Evolutionary conservation across 2,797 vertebrate species (phyloP), one percentile per base, ranked within the genome.

Genomic region (Acipenser oxyrinchus): DNA sequence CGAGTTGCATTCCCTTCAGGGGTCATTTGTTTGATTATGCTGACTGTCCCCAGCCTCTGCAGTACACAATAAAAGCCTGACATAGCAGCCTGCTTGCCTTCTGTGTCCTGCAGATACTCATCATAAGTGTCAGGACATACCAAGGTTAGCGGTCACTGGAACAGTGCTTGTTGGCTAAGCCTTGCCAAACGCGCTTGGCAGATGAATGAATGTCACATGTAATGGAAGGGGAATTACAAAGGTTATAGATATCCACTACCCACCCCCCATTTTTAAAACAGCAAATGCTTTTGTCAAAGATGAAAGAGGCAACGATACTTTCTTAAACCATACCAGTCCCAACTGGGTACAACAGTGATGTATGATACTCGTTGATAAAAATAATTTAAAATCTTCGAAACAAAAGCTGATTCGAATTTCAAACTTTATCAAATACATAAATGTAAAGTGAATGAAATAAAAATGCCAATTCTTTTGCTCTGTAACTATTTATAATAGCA

Each of bases 81-180:
- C 94, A 93, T 93, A 94, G 94, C 89, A 91, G 88, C 89, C 88
- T 84, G 71, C 78, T 81, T 87, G 91, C 91, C 93, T 96, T 92
- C 92, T 94, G 92, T 92, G 93, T 95, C 94, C 94, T 96, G 93
- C 91, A 92, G 91, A 97, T 95, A 91, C 92, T 94, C 91, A 94
- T 96, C 95, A 95, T 87, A 91, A 94, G 90, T 94, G 94, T 95
- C 93, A 94, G 94, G 93, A 95, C 95, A 91, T 90, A 94, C 93
- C 95, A 98, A 98, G 96, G 96, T 98, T 96, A 98, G 94, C 90
- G 90, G 91, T 95, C 93, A 96, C 92, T 92, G 93, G 86, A 92
- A 93, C 89, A 88, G 89, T 83, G 86, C 87, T 89, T 75, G 82
- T 88, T 87, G 89, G 89, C 87, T 86, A 84, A 87, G 85, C 89